Conservation (phyloP, 2,888 invertebrate genomes). For the Drosophila pseudotakahashii region DNA sequence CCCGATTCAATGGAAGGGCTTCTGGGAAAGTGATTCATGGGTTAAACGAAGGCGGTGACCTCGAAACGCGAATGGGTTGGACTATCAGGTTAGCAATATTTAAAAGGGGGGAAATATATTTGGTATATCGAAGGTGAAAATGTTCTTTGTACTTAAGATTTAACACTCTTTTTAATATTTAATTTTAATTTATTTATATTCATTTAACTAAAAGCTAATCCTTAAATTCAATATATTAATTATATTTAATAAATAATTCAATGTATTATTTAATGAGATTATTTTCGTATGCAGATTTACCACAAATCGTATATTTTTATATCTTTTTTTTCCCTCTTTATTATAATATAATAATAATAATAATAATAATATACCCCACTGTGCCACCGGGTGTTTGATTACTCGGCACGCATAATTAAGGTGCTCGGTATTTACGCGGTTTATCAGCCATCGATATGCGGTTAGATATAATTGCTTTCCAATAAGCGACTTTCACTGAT, state of each 20-base stretch:
- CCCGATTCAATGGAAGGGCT: conserved; percentile 2
- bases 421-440: conserved; percentile 29
- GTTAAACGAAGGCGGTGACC: conserved; percentile 1
- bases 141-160: no score
- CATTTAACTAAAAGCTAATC: no score
- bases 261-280: no score
- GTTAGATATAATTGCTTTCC: conserved; percentile 28
- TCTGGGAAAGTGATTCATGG: conserved; percentile 9
- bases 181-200: no score
- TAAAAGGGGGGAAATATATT: no score
- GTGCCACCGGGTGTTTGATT: conserved; percentile 7
- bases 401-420: conserved; percentile 34
- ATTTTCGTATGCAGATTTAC: no score
- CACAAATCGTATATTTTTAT: no score
- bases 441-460: conserved; percentile 20
- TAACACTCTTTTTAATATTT: no score
- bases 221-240: no score
- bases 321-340: no score
- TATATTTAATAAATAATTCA: no score
- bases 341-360: no score
- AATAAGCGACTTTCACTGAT: conserved; percentile 13
- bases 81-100: background rate
- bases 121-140: background rate
- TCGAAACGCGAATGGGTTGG: background rate
- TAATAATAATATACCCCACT: background rate